A percentile compares a stretch with the other conserved stretches of the same genome.
Conservation (phyloP, 2,888 invertebrate genomes). For the Spilarctia lutea region DNA sequence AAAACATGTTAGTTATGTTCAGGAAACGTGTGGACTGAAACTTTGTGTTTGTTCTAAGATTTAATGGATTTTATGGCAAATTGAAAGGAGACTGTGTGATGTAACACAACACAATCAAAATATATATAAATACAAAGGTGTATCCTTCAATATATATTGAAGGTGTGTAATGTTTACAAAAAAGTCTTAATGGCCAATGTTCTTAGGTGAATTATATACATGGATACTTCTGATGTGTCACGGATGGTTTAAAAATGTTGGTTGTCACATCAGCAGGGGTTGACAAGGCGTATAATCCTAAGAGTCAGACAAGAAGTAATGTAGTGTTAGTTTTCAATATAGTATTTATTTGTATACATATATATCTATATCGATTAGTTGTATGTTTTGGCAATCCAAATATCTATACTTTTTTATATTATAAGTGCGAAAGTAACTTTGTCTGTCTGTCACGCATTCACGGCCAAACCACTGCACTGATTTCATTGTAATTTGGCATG, state of each 20-base stretch:
- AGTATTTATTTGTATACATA: not conserved
- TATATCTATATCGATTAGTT: not conserved
- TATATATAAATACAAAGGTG: not conserved
- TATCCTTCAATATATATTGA: not conserved
- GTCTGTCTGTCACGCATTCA: too few relatives aligned
- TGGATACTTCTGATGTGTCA: not conserved
- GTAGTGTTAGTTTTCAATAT: not conserved
- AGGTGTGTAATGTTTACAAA: too few relatives aligned
- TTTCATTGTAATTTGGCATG: too few relatives aligned
- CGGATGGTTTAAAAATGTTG: not conserved
- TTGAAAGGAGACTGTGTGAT: not conserved
- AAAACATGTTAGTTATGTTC: not conserved
- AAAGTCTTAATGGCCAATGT: not conserved
- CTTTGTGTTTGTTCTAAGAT: not conserved
- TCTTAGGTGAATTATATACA: not conserved
- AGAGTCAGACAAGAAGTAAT: not conserved
- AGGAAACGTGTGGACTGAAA: conserved; percentile 3
- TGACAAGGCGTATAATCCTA: not conserved
- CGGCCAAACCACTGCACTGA: too few relatives aligned
- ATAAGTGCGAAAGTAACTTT: too few relatives aligned
- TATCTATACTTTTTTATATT: too few relatives aligned
- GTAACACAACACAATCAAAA: too few relatives aligned
- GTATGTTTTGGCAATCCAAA: not conserved
- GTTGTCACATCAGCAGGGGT: not conserved
- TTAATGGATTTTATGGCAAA: not conserved